These are phyloP conservation scores for Limnodromus scolopaceus DNA, from an alignment of 2,797 vertebrate species.

Conservation along the genomic window DNA sequence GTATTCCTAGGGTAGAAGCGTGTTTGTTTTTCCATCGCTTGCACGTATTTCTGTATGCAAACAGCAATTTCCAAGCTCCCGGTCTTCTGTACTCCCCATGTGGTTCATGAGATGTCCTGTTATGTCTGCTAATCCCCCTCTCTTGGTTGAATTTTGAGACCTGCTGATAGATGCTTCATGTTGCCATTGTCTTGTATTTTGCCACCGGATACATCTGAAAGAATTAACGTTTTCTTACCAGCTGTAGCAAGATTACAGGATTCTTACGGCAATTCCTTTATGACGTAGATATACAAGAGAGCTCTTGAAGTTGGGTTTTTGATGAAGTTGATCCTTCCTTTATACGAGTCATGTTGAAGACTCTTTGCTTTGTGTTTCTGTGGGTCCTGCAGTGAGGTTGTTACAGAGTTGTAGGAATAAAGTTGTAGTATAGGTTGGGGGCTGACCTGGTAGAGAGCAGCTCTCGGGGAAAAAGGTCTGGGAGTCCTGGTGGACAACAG, in stretches of 20 bases:
- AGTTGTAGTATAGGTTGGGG: too few species aligned
- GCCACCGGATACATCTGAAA: not conserved
- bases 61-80: not conserved
- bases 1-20: not conserved
- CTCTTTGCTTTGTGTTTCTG: rapidly evolving
- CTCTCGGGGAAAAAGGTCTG: too few species aligned
- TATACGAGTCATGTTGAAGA: rapidly evolving
- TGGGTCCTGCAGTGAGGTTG: not conserved
- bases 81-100: not conserved
- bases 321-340: not conserved
- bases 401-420: not conserved
- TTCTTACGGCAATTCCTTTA: not conserved
- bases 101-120: not conserved
- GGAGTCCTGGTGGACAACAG: too few species aligned
- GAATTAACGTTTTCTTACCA: not conserved
- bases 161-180: not conserved
- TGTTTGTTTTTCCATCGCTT: not conserved
- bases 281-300: not conserved
- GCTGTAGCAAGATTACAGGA: not conserved
- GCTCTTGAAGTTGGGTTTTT: not conserved
- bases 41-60: not conserved
- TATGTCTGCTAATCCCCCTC: not conserved
- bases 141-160: not conserved
- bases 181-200: not conserved
- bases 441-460: too few species aligned